Base-by-base conservation (phyloP, 2,113 vertebrate species). In the Rhineura floridana region DNA sequence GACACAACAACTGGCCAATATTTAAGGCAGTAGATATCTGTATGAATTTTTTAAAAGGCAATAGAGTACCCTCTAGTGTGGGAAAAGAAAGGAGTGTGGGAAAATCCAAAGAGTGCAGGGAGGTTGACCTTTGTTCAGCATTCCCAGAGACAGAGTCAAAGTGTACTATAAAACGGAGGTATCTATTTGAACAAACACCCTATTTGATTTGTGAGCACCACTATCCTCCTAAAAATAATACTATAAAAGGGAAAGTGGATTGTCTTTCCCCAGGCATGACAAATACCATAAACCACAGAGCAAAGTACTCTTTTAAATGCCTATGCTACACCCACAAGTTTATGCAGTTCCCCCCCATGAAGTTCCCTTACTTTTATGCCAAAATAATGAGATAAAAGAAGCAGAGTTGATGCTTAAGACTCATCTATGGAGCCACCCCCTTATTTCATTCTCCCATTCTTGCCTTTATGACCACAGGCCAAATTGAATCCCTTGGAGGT, bases 71-170 rank as follows among this genome's bases (percentile, higher is more conserved):
- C 77, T 84, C 81, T 8, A 88, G 79, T 91, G 91, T 88, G 90
- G 91, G 93, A 84, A 90, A 91, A 46, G 46, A 42, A 80, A 70
- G 85, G 85, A 91, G 90, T 94, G 92, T 96, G 96, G 95, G 96
- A 87, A 97, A 96, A 91, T 62, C 55, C 44, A 85, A 76, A 90
- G 6, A 46, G 90, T 85, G 7, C 50, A 90, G 85, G 91, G 87
- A 84, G n/a, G 83, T 72, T 95, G 91, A 95, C 92, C 92, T 91
- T 89, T 88, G 12, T 84, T 83, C 79, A 76, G 91, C 93, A 86
- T 93, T 96, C 92, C 93, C 95, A 96, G 92, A 94, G 96, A 83
- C 67, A 83, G 90, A 80, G 67, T 65, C 52, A 86, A 85, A 94
- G 59, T 81, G 84, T 91, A 86, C n/a, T 75, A 30, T 86, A 72